Evolutionary conservation across 2,113 vertebrate genomes (phyloP).

Genomic region (Oxyura jamaicensis): DNA sequence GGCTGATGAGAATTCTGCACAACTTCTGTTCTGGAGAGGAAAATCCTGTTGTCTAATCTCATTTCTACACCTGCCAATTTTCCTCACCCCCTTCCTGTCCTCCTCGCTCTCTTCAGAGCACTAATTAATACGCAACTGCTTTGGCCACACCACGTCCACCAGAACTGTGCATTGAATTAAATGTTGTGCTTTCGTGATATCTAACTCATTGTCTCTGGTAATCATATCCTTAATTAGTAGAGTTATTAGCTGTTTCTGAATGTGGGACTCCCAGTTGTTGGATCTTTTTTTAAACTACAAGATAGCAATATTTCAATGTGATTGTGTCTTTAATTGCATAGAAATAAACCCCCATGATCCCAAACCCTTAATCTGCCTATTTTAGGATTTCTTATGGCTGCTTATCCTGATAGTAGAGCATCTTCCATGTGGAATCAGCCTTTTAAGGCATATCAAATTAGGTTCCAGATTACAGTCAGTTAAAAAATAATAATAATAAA

Average conservation of each 20-base stretch:
- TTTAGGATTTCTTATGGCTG: conserved; percentile 56
- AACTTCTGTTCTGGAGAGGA: neutral
- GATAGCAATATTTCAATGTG: conserved; percentile 46
- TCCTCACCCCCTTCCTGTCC: neutral
- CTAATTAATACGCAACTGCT: conserved; percentile 65
- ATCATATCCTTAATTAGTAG: conserved; percentile 60
- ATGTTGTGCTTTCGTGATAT: neutral
- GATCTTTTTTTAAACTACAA: conserved; percentile 8
- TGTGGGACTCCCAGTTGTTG: conserved; percentile 1
- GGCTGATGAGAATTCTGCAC: conserved; percentile 2
- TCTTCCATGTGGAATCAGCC: conserved; percentile 48
- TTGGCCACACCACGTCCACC: conserved; percentile 7
- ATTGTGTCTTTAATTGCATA: conserved; percentile 47
- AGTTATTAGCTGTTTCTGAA: conserved; percentile 38
- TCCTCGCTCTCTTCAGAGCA: conserved; percentile 17
- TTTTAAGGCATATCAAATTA: conserved; percentile 40
- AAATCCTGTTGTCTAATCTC: conserved; percentile 61
- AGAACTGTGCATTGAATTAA: conserved; percentile 48
- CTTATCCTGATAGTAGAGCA: conserved; percentile 42
- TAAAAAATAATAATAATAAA: conserved; percentile 7
- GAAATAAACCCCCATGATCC: conserved; percentile 60
- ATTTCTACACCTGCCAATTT: conserved; percentile 72
- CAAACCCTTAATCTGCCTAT: conserved; percentile 65
- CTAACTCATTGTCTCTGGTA: conserved; percentile 62
- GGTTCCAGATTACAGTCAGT: conserved; percentile 37